Evolutionary conservation across 2,888 invertebrate genomes (phyloP).

Genomic region (Seira ritae): DNA sequence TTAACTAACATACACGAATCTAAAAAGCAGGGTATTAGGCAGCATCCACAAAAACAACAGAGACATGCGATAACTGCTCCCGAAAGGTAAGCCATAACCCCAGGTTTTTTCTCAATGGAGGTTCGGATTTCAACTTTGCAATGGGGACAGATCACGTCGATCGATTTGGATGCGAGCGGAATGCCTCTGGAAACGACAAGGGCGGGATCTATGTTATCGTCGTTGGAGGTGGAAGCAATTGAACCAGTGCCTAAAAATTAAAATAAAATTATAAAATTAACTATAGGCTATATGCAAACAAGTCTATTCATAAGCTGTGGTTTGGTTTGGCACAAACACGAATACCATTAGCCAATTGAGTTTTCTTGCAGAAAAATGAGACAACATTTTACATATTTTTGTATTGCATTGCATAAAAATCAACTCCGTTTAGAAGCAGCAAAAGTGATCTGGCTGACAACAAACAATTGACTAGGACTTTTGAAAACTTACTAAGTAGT

Average conservation of each 20-base stretch:
- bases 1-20: constrained; percentile 47
- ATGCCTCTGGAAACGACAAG: constrained; percentile 31
- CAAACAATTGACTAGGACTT: no score
- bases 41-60: constrained; percentile 49
- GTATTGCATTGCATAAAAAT: no score
- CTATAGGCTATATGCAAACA: no score
- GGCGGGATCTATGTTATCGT: neutral
- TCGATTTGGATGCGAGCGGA: constrained; percentile 39
- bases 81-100: constrained; percentile 38
- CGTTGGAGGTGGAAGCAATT: neutral
- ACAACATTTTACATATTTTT: no score
- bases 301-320: no score
- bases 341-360: no score
- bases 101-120: constrained; percentile 44
- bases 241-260: neutral
- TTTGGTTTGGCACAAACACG: no score
- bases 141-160: constrained; percentile 52
- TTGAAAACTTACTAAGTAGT: neutral
- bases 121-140: constrained; percentile 44
- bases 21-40: constrained; percentile 41
- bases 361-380: no score
- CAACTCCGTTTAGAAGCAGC: no score
- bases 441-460: no score
- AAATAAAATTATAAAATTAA: no score
- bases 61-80: constrained; percentile 42